Evolutionary conservation across 2,888 invertebrate species (phyloP).

Genomic region (Pollenia griseotomentosa): DNA sequence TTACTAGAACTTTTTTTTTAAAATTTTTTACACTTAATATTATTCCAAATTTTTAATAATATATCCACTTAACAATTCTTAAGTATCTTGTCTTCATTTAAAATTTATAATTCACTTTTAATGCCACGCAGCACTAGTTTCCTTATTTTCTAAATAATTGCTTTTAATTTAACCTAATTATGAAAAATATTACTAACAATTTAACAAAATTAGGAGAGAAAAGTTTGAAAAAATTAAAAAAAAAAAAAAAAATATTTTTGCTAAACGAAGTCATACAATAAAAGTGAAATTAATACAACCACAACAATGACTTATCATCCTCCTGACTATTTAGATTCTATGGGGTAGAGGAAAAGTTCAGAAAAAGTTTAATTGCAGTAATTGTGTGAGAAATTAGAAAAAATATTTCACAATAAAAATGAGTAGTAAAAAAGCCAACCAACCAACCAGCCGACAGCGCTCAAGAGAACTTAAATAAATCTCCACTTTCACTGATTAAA

Average conservation of each 20-base stretch:
- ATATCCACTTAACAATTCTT: background rate
- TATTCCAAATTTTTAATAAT: background rate
- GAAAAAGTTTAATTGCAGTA: slow-evolving; percentile 70
- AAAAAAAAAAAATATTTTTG: slow-evolving; percentile 5
- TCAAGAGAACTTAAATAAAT: slow-evolving; percentile 15
- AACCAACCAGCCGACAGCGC: background rate
- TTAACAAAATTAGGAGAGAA: slow-evolving; percentile 11
- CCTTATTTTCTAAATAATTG: slow-evolving; percentile 50
- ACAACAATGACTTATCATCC: slow-evolving; percentile 22
- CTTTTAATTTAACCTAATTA: slow-evolving; percentile 67
- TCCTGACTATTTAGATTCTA: slow-evolving; percentile 19
- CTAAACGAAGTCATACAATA: slow-evolving; percentile 9
- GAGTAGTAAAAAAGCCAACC: background rate
- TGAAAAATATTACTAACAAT: slow-evolving; percentile 46
- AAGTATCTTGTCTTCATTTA: background rate
- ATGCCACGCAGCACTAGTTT: background rate
- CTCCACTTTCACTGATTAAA: slow-evolving; percentile 61
- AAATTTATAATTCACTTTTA: slow-evolving; percentile 4
- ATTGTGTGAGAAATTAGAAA: slow-evolving; percentile 68
- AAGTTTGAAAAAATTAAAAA: background rate
- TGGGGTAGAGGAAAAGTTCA: slow-evolving; percentile 15
- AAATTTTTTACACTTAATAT: background rate
- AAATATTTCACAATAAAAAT: slow-evolving; percentile 34
- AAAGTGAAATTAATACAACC: slow-evolving; percentile 54
- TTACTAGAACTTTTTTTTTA: background rate